Percentiles rank a stretch among this genome's conserved stretches.
Conservation (phyloP, 2,797 vertebrate genomes). For the Urophycis tenuis region DNA sequence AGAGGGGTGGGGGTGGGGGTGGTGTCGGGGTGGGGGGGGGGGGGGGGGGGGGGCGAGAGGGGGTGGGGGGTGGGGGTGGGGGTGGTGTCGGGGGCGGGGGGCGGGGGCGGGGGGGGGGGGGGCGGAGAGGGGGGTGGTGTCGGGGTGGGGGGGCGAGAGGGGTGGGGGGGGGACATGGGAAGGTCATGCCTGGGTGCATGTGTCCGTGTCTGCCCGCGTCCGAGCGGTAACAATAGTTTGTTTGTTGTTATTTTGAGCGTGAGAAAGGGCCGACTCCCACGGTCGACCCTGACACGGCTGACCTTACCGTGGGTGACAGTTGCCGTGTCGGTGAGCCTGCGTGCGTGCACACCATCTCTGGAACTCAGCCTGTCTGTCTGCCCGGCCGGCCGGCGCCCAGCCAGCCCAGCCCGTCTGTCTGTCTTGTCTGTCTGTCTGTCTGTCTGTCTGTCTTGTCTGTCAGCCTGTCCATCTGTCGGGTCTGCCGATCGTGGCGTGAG, state of each 20-base stretch:
- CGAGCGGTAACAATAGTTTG: background rate
- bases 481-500: constrained; percentile 50
- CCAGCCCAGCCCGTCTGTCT: background rate
- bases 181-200: background rate
- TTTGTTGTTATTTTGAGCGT: constrained; percentile 3
- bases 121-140: too few species aligned
- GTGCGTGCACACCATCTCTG: background rate
- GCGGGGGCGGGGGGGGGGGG: too few species aligned
- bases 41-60: too few species aligned
- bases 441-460: background rate
- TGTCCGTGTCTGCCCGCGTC: background rate
- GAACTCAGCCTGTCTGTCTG: background rate
- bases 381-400: background rate
- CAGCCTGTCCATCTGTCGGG: constrained; percentile 55
- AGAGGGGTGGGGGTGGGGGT: too few species aligned
- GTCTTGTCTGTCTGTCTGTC: background rate
- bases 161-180: too few species aligned
- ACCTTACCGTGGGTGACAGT: background rate
- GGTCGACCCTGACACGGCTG: background rate
- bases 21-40: too few species aligned
- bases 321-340: background rate
- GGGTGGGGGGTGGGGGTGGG: too few species aligned
- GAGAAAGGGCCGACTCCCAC: constrained; percentile 3
- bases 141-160: too few species aligned
- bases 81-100: too few species aligned